These are phyloP conservation scores for Neomonachus schauinslandi DNA, from an alignment of 2,113 vertebrate species.

Conservation along the genomic window DNA sequence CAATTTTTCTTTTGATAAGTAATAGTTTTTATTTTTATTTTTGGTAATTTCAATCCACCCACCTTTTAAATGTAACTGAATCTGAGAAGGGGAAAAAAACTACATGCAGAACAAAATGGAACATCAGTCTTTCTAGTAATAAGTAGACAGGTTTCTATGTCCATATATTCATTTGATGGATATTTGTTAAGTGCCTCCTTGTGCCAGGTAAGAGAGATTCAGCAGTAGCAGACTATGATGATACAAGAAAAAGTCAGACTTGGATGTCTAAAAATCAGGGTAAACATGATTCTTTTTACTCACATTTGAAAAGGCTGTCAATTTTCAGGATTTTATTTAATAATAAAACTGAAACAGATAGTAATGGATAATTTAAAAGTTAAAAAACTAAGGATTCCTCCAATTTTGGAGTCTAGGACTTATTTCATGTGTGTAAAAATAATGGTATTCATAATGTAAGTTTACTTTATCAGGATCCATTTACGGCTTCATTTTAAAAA, in stretches of 20 bases:
- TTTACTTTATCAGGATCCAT: background rate
- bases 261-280: background rate
- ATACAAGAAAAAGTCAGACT: background rate
- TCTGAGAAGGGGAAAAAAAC: background rate
- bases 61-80: background rate
- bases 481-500: background rate
- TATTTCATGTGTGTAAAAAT: background rate
- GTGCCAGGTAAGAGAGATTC: background rate
- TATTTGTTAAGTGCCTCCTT: background rate
- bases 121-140: background rate
- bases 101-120: constrained; percentile 8
- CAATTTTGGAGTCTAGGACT: background rate
- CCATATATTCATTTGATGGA: background rate
- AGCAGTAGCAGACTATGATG: background rate
- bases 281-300: background rate
- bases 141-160: background rate
- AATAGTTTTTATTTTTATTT: constrained; percentile 27
- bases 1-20: constrained; percentile 26
- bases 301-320: background rate
- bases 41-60: background rate
- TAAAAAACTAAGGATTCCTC: constrained; percentile 14
- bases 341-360: background rate
- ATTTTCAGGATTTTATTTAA: constrained; percentile 34
- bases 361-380: background rate
- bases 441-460: background rate